A percentile compares a stretch with the other conserved stretches of the same genome.
phyloP scores from a whole-genome alignment of 2,113 vertebrate genomes.

The Dendropsophus ebraccatus region DNA sequence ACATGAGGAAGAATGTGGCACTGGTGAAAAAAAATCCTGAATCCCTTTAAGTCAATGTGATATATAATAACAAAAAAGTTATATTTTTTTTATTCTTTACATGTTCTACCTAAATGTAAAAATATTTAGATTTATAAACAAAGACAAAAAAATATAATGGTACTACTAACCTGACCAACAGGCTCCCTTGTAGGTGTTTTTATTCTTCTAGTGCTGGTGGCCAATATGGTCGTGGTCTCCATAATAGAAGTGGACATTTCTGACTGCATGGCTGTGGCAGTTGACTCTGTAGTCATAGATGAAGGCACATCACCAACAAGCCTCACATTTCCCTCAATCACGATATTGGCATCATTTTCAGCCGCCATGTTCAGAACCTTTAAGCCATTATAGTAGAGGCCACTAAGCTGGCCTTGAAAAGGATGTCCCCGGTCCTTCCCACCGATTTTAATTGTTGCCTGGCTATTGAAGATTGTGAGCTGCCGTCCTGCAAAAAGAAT shows the following conservation, averaged over 20 bases:
- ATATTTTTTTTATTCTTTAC: neutral
- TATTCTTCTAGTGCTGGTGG: slow-evolving; percentile 86
- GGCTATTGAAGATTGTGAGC: slow-evolving; percentile 99
- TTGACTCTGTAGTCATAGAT: slow-evolving; percentile 96
- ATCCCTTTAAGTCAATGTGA: neutral
- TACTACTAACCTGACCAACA: slow-evolving; percentile 81
- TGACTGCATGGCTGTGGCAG: slow-evolving; percentile 93
- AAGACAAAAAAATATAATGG: neutral
- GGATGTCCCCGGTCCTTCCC: slow-evolving; percentile 92
- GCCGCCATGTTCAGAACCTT: slow-evolving; percentile 99
- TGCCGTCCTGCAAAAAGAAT: slow-evolving; percentile 94
- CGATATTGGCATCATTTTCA: slow-evolving; percentile 94
- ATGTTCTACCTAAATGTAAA: neutral
- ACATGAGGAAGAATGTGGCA: too few relatives aligned
- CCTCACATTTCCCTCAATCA: slow-evolving; percentile 94
- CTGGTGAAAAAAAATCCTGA: too few relatives aligned
- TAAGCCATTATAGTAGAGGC: slow-evolving; percentile 99
- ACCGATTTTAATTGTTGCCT: slow-evolving; percentile 99
- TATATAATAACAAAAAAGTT: neutral
- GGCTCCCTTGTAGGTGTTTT: slow-evolving; percentile 91
- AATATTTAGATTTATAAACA: neutral
- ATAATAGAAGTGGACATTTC: slow-evolving; percentile 96
- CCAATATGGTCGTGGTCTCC: slow-evolving; percentile 96
- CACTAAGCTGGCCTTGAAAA: slow-evolving; percentile 98
- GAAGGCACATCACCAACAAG: slow-evolving; percentile 97